phyloP scores from a whole-genome alignment of 2,888 invertebrate genomes.

The Metallyticus violacea region DNA sequence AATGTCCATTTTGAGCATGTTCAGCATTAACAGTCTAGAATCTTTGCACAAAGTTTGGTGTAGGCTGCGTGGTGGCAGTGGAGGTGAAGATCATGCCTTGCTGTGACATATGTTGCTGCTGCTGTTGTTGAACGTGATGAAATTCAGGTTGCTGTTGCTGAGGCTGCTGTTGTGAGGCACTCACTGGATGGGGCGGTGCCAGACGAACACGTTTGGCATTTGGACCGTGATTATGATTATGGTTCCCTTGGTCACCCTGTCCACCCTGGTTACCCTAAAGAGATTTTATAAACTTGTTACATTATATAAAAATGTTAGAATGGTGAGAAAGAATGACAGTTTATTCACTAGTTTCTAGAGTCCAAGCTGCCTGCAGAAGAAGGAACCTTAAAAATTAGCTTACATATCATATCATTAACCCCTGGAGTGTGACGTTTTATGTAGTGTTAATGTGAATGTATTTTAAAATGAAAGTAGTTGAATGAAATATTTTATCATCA shows the following conservation, averaged over 20 bases:
- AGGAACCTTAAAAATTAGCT: no score
- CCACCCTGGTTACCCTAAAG: constrained; percentile 37
- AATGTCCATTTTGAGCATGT: neutral
- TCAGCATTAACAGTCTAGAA: constrained; percentile 1
- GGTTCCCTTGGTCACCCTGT: constrained; percentile 39
- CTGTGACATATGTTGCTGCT: constrained; percentile 32
- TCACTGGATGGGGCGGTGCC: constrained; percentile 48
- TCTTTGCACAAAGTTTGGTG: constrained; percentile 30
- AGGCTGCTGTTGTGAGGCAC: constrained; percentile 41
- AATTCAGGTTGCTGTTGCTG: constrained; percentile 46
- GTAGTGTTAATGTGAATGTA: no score
- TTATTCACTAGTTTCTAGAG: no score
- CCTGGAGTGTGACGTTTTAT: no score
- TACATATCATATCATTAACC: no score
- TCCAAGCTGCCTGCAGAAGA: no score
- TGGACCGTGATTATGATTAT: constrained; percentile 54
- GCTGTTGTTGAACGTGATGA: constrained; percentile 34
- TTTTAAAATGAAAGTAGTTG: no score
- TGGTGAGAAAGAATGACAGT: no score
- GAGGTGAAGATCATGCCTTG: constrained; percentile 37
- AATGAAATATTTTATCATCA: no score
- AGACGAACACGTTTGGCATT: constrained; percentile 64
- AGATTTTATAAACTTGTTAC: neutral
- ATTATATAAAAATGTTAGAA: no score
- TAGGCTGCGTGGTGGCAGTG: constrained; percentile 35